These are phyloP conservation scores for Myotis planiceps DNA, from an alignment of 2,797 vertebrate species.

Conservation along the genomic window DNA sequence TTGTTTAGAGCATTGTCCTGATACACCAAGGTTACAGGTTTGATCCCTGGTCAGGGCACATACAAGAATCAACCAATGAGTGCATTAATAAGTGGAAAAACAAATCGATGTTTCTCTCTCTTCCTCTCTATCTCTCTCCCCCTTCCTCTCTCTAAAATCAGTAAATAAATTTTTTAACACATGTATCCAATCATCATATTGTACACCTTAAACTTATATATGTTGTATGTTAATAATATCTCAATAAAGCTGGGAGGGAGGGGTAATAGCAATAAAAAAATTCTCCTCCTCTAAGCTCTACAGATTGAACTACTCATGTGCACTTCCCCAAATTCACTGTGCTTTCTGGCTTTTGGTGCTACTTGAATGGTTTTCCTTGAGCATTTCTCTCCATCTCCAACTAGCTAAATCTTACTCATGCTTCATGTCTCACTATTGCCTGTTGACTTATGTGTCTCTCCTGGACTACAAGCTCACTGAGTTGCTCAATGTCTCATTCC, in stretches of 20 bases:
- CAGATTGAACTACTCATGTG: background rate
- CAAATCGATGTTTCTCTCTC: background rate
- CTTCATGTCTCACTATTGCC: background rate
- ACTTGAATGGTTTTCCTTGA: background rate
- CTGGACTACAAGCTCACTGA: background rate
- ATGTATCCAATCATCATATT: background rate
- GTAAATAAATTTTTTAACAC: background rate
- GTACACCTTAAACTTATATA: background rate
- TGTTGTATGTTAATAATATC: background rate
- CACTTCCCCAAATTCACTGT: background rate
- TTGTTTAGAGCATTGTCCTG: background rate
- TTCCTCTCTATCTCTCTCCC: no score
- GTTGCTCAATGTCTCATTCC: background rate
- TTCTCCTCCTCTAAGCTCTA: background rate
- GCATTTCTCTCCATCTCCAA: background rate
- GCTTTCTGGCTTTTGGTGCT: background rate
- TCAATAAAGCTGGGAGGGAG: background rate
- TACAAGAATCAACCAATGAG: background rate
- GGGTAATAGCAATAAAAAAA: background rate
- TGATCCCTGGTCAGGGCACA: background rate
- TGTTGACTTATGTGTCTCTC: background rate
- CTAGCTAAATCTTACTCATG: background rate
- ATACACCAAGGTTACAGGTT: background rate
- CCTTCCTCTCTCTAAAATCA: background rate
- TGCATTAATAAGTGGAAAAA: background rate